Percentiles rank a stretch among this genome's conserved stretches.
Evolutionary conservation across 35 echinoderm and acorn worm species (phyloP).

Genomic region (Ptychodera flava): DNA sequence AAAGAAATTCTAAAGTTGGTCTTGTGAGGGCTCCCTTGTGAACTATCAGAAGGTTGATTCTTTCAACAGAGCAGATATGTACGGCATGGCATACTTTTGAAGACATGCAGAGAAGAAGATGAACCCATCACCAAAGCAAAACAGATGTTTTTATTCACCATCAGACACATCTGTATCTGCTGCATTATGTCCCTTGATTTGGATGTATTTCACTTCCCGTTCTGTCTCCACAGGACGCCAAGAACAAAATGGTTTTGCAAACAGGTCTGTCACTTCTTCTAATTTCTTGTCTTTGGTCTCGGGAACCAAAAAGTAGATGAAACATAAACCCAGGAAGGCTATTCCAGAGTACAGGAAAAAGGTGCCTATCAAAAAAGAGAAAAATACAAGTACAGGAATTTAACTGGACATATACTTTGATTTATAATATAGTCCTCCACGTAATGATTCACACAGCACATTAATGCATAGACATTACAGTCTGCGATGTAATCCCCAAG

Average conservation of each 20-base stretch:
- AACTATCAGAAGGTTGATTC: too few relatives aligned
- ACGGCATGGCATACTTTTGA: too few relatives aligned
- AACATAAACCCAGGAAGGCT: slow-evolving; percentile 47
- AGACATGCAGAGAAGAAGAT: background rate
- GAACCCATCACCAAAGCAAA: background rate
- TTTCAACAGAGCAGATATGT: too few relatives aligned
- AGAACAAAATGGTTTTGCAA: slow-evolving; percentile 26
- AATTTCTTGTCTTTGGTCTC: slow-evolving; percentile 87
- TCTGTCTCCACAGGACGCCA: background rate
- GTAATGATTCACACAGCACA: background rate
- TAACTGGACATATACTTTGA: background rate
- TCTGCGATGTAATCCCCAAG: background rate
- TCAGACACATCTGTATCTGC: slow-evolving; percentile 10
- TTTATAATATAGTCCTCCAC: background rate
- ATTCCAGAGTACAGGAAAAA: slow-evolving; percentile 84
- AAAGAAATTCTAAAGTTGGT: too few relatives aligned
- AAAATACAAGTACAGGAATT: background rate
- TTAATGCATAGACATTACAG: background rate
- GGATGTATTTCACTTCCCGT: background rate
- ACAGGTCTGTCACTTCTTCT: slow-evolving; percentile 68
- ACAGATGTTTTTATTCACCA: slow-evolving; percentile 3
- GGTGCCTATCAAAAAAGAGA: slow-evolving; percentile 50
- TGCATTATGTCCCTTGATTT: background rate
- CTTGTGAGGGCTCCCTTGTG: too few relatives aligned
- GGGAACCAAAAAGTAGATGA: slow-evolving; percentile 60